A percentile compares a stretch with the other conserved stretches of the same genome.
phyloP scores from a whole-genome alignment of 2,888 invertebrate genomes.

The Eristalis arbustorum region DNA sequence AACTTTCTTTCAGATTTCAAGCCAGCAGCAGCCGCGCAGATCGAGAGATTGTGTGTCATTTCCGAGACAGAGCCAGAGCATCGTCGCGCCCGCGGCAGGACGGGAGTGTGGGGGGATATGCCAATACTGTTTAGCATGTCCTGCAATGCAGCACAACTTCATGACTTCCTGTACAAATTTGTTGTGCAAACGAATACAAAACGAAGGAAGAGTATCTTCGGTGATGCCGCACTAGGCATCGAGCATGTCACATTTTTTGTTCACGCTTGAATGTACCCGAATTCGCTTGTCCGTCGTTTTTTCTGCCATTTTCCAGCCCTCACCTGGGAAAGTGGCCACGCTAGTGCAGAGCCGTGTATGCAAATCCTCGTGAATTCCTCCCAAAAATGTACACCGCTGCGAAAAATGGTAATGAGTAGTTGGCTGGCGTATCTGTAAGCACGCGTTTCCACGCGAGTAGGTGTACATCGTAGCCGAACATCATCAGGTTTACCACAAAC shows the following conservation, averaged over 20 bases:
- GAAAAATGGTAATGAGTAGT: conserved; percentile 70
- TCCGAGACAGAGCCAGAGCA: neutral
- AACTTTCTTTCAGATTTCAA: conserved; percentile 60
- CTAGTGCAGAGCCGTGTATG: conserved; percentile 53
- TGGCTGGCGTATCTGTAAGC: conserved; percentile 60
- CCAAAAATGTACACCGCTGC: conserved; percentile 68
- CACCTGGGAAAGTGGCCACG: conserved; percentile 58
- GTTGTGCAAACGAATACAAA: conserved; percentile 1
- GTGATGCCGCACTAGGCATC: conserved; percentile 37
- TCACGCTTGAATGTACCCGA: conserved; percentile 70
- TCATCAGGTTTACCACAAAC: conserved; percentile 56
- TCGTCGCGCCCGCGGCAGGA: no score
- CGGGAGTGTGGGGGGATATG: conserved; percentile 20
- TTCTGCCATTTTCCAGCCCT: conserved; percentile 17
- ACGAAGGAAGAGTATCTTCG: conserved; percentile 16
- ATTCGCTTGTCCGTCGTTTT: conserved; percentile 33
- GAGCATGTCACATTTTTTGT: conserved; percentile 70
- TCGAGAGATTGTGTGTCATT: conserved; percentile 60
- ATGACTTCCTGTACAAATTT: conserved; percentile 71
- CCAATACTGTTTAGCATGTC: conserved; percentile 64
- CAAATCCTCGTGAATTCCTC: conserved; percentile 69
- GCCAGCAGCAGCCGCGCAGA: neutral
- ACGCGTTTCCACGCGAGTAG: conserved; percentile 71
- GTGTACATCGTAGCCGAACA: conserved; percentile 65
- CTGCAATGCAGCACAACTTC: conserved; percentile 54